These are phyloP conservation scores for Sycophaga agraensis DNA, from an alignment of 1,140 invertebrate species.

Conservation along the genomic window DNA sequence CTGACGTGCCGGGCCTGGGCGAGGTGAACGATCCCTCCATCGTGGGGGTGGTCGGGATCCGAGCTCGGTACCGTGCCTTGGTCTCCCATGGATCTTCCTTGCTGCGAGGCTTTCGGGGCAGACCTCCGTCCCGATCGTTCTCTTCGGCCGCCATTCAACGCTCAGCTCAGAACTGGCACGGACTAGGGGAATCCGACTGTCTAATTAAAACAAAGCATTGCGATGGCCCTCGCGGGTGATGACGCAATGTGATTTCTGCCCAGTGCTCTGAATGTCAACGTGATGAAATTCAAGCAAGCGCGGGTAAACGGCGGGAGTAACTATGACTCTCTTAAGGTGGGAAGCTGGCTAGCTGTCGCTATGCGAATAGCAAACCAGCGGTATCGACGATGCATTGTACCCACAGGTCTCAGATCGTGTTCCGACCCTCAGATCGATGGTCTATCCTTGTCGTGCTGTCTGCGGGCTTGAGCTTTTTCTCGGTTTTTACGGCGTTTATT, in stretches of 20 bases:
- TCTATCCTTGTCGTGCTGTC: no score
- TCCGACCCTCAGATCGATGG: no score
- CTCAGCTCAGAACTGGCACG: conserved; percentile 78
- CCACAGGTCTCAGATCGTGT: no score
- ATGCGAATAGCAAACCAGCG: no score
- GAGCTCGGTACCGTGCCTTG: conserved; percentile 47
- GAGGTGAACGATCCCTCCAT: no score
- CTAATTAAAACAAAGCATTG: conserved; percentile 86
- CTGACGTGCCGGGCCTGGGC: conserved; percentile 37
- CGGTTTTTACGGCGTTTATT: no score
- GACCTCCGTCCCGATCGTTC: no score
- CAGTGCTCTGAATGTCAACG: conserved; percentile 76
- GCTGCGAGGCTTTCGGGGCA: conserved; percentile 23
- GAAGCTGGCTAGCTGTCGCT: no score
- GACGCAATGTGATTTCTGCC: conserved; percentile 70
- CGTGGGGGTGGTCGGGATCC: no score
- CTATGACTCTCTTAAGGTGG: conserved; percentile 71
- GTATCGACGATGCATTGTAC: no score
- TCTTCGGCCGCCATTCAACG: conserved; percentile 63
- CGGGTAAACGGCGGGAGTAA: conserved; percentile 78
- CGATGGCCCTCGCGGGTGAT: conserved; percentile 60
- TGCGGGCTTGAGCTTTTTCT: no score
- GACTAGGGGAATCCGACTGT: conserved; percentile 77
- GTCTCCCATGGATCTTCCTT: conserved; percentile 42
- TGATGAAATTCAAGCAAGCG: conserved; percentile 69